These are phyloP conservation scores for Scopus umbretta DNA, from an alignment of 2,113 vertebrate species.

Conservation along the genomic window DNA sequence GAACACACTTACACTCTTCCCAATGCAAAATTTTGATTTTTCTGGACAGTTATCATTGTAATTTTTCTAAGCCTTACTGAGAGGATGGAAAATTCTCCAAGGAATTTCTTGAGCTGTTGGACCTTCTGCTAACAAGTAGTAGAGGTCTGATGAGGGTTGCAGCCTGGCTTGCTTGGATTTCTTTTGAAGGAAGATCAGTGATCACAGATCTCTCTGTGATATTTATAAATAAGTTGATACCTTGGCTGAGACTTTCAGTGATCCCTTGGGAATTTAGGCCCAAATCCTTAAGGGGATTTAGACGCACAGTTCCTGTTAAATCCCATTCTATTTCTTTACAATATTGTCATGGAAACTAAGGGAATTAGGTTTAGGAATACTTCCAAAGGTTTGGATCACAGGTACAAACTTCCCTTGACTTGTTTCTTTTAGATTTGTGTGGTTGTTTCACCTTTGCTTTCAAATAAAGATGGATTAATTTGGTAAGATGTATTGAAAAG, in stretches of 20 bases:
- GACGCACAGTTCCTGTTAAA: background rate
- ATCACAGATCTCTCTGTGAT: background rate
- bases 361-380: background rate
- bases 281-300: background rate
- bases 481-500: background rate
- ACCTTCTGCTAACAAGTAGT: background rate
- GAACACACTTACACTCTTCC: background rate
- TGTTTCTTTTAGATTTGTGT: background rate
- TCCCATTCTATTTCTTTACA: background rate
- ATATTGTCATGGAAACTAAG: background rate
- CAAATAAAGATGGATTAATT: background rate
- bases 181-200: background rate
- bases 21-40: background rate
- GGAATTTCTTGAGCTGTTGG: background rate
- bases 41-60: background rate
- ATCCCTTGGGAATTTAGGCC: background rate
- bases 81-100: background rate
- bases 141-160: background rate
- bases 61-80: background rate
- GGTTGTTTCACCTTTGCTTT: background rate
- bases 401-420: background rate
- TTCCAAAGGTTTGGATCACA: background rate
- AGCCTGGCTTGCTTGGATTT: background rate
- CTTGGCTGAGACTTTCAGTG: background rate
- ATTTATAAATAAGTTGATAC: background rate